Evolutionary conservation across 1,140 invertebrate genomes (phyloP).

Genomic region (Drosophila pseudoobscura): DNA sequence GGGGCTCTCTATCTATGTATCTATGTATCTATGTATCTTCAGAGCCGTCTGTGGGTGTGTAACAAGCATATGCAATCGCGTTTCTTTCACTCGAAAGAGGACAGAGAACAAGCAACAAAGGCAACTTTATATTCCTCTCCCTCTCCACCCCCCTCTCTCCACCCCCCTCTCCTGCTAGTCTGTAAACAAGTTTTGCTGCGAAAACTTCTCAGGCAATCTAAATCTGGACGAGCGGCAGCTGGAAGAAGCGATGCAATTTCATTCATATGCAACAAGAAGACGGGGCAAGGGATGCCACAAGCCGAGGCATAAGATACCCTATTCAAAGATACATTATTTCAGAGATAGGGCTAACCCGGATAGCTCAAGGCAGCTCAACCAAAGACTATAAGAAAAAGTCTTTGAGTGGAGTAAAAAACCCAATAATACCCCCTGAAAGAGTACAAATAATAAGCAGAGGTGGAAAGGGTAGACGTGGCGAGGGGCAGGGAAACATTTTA

Average conservation of each 20-base stretch:
- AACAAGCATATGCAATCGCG: constrained; percentile 59
- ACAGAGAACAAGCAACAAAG: constrained; percentile 37
- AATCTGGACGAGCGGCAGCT: constrained; percentile 55
- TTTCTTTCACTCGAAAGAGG: constrained; percentile 36
- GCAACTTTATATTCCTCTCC: background rate
- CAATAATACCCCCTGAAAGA: background rate
- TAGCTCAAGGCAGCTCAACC: too few relatives aligned
- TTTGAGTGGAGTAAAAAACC: too few relatives aligned
- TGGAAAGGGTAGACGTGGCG: too few relatives aligned
- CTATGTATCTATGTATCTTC: constrained; percentile 6
- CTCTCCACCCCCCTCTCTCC: background rate
- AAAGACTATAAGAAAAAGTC: too few relatives aligned
- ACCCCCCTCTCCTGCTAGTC: constrained; percentile 8
- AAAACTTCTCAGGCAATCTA: constrained; percentile 71
- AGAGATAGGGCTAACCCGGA: too few relatives aligned
- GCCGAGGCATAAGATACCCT: too few relatives aligned
- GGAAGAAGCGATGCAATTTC: constrained; percentile 59
- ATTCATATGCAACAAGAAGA: constrained; percentile 64
- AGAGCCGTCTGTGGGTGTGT: constrained; percentile 14
- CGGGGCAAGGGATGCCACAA: background rate
- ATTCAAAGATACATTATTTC: too few relatives aligned
- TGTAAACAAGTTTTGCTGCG: constrained; percentile 72
- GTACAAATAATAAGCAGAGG: background rate
- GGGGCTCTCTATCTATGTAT: constrained; percentile 13
- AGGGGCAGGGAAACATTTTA: constrained; percentile 26